phyloP scores from a whole-genome alignment of 2,888 invertebrate species.

The Machimus atricapillus region DNA sequence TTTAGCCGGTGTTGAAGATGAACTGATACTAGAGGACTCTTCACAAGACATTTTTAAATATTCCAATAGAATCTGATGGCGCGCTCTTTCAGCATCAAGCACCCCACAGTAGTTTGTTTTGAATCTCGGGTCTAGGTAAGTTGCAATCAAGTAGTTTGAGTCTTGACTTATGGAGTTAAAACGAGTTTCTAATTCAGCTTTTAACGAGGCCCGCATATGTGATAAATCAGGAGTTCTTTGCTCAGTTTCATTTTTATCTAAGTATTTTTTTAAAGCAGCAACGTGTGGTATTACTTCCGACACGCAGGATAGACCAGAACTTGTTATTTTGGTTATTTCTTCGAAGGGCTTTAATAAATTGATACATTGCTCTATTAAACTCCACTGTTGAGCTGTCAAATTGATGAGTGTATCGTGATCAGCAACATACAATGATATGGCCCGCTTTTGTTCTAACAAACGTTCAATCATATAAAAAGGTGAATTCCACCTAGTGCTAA shows the following conservation, averaged over 20 bases:
- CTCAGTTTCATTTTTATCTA: conserved; percentile 14
- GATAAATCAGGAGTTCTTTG: not conserved
- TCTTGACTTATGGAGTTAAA: conserved; percentile 19
- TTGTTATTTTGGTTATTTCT: conserved; percentile 50
- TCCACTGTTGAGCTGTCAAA: conserved; percentile 41
- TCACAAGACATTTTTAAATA: not conserved
- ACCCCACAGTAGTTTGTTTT: conserved; percentile 47
- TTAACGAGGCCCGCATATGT: conserved; percentile 46
- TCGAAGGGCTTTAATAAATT: conserved; percentile 49
- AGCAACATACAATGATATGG: conserved; percentile 19
- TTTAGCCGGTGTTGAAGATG: no score
- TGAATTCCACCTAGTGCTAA: conserved; percentile 40
- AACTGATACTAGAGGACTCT: no score
- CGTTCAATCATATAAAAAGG: no score
- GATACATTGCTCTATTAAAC: conserved; percentile 40
- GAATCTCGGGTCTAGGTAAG: conserved; percentile 47
- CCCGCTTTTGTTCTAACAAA: conserved; percentile 34
- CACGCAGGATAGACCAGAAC: conserved; percentile 48
- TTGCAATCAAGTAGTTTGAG: conserved; percentile 31
- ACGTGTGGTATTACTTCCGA: conserved; percentile 50
- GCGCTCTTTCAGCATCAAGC: conserved; percentile 31
- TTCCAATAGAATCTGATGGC: conserved; percentile 30
- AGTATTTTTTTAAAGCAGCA: conserved; percentile 41
- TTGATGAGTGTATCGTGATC: conserved; percentile 44
- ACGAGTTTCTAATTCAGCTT: not conserved